Evolutionary conservation across 2,113 vertebrate genomes (phyloP).

Genomic region (Apistogramma diplotaenia): DNA sequence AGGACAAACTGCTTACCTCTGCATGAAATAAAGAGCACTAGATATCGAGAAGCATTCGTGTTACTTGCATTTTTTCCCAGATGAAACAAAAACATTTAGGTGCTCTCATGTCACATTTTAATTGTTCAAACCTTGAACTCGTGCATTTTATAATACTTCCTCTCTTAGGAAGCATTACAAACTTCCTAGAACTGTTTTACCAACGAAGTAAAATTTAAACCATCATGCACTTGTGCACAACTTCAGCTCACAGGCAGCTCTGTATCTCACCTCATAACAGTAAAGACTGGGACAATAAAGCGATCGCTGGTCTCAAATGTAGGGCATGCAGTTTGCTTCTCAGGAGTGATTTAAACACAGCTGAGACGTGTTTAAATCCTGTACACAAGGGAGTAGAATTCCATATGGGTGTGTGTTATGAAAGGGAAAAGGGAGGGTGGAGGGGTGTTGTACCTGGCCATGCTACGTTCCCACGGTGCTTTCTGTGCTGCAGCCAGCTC

Average conservation of each 20-base stretch:
- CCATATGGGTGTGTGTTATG: constrained; percentile 1
- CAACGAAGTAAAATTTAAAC: constrained; percentile 26
- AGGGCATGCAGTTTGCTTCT: constrained; percentile 9
- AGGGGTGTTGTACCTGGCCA: constrained; percentile 30
- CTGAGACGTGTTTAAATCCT: constrained; percentile 35
- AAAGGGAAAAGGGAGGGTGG: background rate
- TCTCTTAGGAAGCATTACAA: background rate
- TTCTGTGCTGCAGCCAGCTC: constrained; percentile 19
- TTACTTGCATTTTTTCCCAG: background rate
- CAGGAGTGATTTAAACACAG: constrained; percentile 34
- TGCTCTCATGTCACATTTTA: background rate
- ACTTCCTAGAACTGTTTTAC: background rate
- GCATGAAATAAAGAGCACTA: background rate
- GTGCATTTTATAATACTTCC: constrained; percentile 5
- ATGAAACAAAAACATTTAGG: background rate
- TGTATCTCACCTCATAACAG: constrained; percentile 44
- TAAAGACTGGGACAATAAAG: constrained; percentile 26
- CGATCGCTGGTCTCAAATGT: constrained; percentile 30
- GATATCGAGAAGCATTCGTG: background rate
- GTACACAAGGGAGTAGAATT: background rate
- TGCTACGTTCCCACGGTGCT: constrained; percentile 53
- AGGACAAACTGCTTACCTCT: background rate
- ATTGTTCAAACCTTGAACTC: background rate
- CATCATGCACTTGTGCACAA: constrained; percentile 22
- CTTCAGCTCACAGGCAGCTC: constrained; percentile 22